These are phyloP conservation scores for Leptinotarsa tumamoca DNA, from an alignment of 2,888 invertebrate genomes.

Conservation along the genomic window DNA sequence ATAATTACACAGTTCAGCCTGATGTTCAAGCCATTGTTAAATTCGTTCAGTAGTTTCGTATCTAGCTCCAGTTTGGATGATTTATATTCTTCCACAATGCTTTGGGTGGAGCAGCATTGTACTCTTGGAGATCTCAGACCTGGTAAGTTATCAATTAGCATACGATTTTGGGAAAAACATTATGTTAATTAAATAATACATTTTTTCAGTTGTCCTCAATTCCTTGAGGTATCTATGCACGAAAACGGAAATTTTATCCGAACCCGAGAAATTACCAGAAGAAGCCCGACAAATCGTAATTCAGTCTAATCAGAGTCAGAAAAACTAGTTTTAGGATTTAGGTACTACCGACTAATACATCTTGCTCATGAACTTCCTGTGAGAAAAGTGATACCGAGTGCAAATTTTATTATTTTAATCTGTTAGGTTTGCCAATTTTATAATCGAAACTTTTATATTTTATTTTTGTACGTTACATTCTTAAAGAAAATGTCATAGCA, in stretches of 20 bases:
- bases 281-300: conserved; percentile 85
- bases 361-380: conserved; percentile 44
- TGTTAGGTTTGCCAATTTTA: conserved; percentile 33
- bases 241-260: conserved; percentile 91
- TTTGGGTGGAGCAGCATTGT: conserved; percentile 97
- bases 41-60: conserved; percentile 91
- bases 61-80: conserved; percentile 93
- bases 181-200: neutral
- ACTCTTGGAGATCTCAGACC: conserved; percentile 93
- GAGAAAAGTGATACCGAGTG: conserved; percentile 43
- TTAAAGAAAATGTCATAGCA: conserved; percentile 6
- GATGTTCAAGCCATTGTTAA: conserved; percentile 88
- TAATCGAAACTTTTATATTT: conserved; percentile 13
- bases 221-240: conserved; percentile 91
- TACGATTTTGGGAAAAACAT: neutral
- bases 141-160: conserved; percentile 70
- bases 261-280: conserved; percentile 88
- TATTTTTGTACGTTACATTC: conserved; percentile 8
- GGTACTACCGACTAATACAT: conserved; percentile 25
- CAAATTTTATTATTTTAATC: conserved; percentile 40
- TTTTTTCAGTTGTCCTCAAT: conserved; percentile 85
- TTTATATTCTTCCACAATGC: conserved; percentile 88
- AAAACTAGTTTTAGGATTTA: conserved; percentile 34
- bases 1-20: conserved; percentile 82
- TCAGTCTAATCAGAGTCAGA: conserved; percentile 36